Conservation (phyloP, 2,113 vertebrate species). For the Steatornis caripensis region DNA sequence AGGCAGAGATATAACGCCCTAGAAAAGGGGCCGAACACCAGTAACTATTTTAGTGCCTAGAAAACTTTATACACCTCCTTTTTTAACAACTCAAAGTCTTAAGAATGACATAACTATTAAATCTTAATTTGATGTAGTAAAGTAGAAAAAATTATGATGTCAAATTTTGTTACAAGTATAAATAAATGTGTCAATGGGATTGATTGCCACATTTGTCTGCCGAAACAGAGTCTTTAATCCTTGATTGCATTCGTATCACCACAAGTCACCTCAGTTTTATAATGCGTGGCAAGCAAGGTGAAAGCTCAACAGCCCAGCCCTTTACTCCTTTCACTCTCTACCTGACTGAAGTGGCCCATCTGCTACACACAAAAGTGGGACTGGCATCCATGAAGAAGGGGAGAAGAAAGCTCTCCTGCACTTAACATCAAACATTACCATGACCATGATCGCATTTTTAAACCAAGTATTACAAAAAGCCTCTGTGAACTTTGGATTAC, state of each 20-base stretch:
- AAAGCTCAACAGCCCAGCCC: neutral
- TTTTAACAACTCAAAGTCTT: neutral
- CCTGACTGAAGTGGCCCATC: rapidly evolving
- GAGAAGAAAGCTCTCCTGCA: neutral
- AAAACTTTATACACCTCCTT: neutral
- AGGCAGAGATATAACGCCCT: neutral
- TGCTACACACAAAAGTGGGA: neutral
- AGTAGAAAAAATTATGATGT: neutral
- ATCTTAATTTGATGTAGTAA: neutral
- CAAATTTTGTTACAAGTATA: neutral
- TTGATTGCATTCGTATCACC: neutral
- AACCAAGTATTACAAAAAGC: neutral
- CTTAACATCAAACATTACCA: neutral
- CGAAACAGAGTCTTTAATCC: neutral
- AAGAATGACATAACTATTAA: neutral
- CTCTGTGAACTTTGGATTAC: neutral
- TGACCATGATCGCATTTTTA: neutral
- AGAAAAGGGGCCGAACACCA: neutral
- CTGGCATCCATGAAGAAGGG: neutral
- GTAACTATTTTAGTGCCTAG: neutral
- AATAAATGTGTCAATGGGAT: neutral
- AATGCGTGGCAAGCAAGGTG: neutral
- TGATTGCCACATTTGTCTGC: neutral
- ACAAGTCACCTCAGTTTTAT: neutral
- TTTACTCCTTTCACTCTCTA: neutral